These are phyloP conservation scores for Heloderma charlesbogerti DNA, from an alignment of 2,113 vertebrate genomes.

Conservation along the genomic window DNA sequence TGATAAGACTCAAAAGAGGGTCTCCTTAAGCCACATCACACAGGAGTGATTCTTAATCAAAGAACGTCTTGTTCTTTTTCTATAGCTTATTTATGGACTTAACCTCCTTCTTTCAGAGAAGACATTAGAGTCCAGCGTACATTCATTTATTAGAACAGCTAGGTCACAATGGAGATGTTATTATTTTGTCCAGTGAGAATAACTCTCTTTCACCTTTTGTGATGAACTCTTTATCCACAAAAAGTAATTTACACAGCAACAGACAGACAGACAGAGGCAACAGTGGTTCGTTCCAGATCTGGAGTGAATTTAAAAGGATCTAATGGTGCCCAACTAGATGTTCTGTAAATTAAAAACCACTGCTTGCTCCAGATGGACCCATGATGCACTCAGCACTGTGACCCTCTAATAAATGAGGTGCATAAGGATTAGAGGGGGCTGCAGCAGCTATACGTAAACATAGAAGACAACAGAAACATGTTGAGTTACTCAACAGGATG, in stretches of 20 bases:
- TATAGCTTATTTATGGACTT: slow-evolving; percentile 20
- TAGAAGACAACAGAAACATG: background rate
- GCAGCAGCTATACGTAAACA: background rate
- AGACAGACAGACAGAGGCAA: background rate
- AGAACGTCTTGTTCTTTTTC: background rate
- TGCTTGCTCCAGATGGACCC: background rate
- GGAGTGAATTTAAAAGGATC: background rate
- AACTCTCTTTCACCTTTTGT: background rate
- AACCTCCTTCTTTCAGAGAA: background rate
- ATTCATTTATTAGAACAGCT: background rate
- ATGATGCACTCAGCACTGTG: background rate
- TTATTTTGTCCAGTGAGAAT: background rate
- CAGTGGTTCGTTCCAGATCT: background rate
- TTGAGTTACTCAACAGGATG: background rate
- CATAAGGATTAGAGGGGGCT: background rate
- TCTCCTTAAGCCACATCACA: background rate
- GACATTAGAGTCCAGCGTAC: background rate
- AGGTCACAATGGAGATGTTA: background rate
- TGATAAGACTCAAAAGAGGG: background rate
- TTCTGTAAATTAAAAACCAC: background rate
- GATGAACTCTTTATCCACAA: background rate
- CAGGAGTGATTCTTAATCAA: background rate
- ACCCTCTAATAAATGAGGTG: background rate
- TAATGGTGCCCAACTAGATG: background rate
- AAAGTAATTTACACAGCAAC: background rate